Evolutionary conservation across 2,113 vertebrate genomes (phyloP).

Genomic region (Pardalotus punctatus): DNA sequence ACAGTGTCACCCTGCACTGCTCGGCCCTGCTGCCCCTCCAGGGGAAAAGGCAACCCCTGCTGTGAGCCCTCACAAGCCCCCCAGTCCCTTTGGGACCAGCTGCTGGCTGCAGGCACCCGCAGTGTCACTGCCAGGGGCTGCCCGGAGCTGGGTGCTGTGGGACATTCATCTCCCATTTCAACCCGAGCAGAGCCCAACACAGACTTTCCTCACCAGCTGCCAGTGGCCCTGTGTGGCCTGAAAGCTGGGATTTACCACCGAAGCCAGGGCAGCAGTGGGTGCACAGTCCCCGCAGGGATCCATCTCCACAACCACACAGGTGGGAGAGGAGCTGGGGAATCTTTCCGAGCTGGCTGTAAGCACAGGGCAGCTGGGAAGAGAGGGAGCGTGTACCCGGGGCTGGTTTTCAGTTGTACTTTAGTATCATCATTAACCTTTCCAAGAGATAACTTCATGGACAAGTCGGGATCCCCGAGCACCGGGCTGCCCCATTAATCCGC

Average conservation of each 20-base stretch:
- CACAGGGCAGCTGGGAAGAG: background rate
- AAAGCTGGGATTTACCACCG: background rate
- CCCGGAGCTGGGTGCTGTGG: fast-evolving
- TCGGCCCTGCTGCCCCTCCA: fast-evolving
- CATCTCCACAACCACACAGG: background rate
- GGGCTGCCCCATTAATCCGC: background rate
- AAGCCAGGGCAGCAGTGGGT: background rate
- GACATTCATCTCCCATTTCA: fast-evolving
- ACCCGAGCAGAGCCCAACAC: fast-evolving
- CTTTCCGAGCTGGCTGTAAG: background rate
- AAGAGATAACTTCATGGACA: background rate
- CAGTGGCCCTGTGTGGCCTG: fast-evolving
- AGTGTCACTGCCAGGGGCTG: fast-evolving
- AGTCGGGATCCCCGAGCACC: background rate
- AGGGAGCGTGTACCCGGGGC: no score
- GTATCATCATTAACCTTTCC: background rate
- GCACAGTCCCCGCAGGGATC: background rate
- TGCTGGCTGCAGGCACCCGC: fast-evolving
- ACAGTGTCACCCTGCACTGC: background rate
- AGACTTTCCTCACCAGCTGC: background rate
- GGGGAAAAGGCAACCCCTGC: background rate
- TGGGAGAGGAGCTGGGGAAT: fast-evolving
- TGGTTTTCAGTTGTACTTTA: background rate
- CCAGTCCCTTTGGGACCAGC: fast-evolving
- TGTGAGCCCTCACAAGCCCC: background rate